A percentile compares a stretch with the other conserved stretches of the same genome.
phyloP scores from a whole-genome alignment of 2,888 invertebrate species.

The Epinotia nisella region DNA sequence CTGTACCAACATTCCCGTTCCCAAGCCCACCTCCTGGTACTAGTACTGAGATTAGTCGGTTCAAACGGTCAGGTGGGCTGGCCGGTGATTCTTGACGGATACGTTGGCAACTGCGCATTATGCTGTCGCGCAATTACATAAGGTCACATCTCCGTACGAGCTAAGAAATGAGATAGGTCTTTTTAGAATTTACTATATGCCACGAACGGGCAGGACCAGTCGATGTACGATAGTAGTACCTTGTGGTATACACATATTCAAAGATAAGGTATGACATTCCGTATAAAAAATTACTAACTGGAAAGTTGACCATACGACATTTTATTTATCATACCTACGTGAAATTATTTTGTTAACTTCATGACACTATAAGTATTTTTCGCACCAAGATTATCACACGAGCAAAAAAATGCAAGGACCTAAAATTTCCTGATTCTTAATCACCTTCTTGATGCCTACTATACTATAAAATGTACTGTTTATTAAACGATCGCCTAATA shows the following conservation, averaged over 20 bases:
- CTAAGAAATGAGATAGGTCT: neutral
- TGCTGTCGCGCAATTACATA: conserved; percentile 15
- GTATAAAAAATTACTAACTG: too few relatives aligned
- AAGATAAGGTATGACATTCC: neutral
- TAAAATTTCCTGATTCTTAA: neutral
- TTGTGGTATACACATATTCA: neutral
- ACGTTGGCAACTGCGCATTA: conserved; percentile 57
- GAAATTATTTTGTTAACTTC: neutral
- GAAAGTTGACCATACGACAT: too few relatives aligned
- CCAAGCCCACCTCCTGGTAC: conserved; percentile 49
- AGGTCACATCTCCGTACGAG: neutral
- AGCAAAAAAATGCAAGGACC: neutral
- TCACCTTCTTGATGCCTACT: neutral
- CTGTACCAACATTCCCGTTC: conserved; percentile 44
- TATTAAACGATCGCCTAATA: neutral
- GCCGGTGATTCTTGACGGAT: conserved; percentile 56
- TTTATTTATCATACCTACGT: neutral
- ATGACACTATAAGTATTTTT: neutral
- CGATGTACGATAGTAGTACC: neutral
- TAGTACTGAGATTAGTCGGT: conserved; percentile 49
- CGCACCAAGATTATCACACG: neutral
- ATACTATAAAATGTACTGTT: too few relatives aligned
- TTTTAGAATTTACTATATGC: neutral
- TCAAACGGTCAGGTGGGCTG: conserved; percentile 52
- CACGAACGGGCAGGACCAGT: neutral